Percentiles rank a stretch among this genome's conserved stretches.
These are phyloP conservation scores for Phyllopteryx taeniolatus DNA, from an alignment of 2,113 vertebrate genomes.

Conservation along the genomic window DNA sequence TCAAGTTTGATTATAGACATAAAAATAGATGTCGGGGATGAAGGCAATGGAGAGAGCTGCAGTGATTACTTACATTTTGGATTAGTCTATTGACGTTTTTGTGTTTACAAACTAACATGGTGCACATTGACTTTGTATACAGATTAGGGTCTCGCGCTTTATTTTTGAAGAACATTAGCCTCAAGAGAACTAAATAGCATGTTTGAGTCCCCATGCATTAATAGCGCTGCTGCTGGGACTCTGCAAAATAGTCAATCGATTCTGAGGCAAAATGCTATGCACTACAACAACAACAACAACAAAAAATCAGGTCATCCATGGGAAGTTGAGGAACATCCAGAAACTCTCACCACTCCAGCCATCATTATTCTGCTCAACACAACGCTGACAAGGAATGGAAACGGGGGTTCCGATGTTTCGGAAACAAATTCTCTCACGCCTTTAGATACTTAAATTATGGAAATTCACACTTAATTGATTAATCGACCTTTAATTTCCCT, in stretches of 20 bases:
- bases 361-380: not conserved
- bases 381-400: too few relatives aligned
- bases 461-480: too few relatives aligned
- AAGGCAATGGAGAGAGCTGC: conserved; percentile 7
- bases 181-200: not conserved
- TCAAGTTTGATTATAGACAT: conserved; percentile 25
- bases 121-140: not conserved
- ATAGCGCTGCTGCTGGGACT: not conserved
- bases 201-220: not conserved
- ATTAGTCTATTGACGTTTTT: conserved; percentile 1
- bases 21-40: conserved; percentile 18
- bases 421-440: too few relatives aligned
- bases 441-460: too few relatives aligned
- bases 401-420: too few relatives aligned
- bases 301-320: too few relatives aligned
- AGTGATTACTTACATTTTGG: conserved; percentile 6
- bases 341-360: not conserved
- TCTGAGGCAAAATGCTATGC: not conserved
- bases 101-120: not conserved
- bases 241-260: not conserved
- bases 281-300: not conserved
- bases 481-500: too few relatives aligned
- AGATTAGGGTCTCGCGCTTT: not conserved
- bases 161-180: not conserved
- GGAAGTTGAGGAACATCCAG: not conserved